Conservation (phyloP, 1,140 invertebrate genomes). For the Monomorium pharaonis region DNA sequence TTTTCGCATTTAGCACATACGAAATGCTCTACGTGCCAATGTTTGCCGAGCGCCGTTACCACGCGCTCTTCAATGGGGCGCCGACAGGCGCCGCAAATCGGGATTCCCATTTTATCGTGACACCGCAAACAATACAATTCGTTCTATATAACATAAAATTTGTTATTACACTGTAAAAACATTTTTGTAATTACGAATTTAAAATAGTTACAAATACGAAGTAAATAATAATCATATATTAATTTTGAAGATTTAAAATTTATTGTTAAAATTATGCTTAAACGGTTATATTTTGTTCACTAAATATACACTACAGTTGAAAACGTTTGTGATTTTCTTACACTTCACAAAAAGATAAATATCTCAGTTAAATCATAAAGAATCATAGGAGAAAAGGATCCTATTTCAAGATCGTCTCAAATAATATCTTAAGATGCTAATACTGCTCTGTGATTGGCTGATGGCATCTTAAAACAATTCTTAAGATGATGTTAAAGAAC, state of each 20-base stretch:
- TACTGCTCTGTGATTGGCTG: too few species aligned
- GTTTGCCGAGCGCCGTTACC: constrained; percentile 98
- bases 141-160: constrained; percentile 87
- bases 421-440: too few species aligned
- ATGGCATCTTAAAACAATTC: too few species aligned
- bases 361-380: too few species aligned
- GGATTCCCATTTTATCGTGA: constrained; percentile 99
- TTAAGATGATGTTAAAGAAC: too few species aligned
- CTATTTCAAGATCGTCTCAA: too few species aligned
- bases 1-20: constrained; percentile 99
- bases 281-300: neutral
- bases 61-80: constrained; percentile 98
- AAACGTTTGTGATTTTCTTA: too few species aligned
- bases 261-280: neutral
- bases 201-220: too few species aligned
- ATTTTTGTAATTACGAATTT: neutral
- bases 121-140: constrained; percentile 99
- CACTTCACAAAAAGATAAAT: too few species aligned
- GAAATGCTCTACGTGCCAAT: constrained; percentile 99
- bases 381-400: too few species aligned
- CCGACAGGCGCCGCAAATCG: constrained; percentile 98
- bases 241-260: constrained; percentile 9
- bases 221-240: neutral
- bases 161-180: neutral
- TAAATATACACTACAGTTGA: too few species aligned